Evolutionary conservation across 92 coral and sea anemone genomes (phyloP).

Genomic region (Phenganax subtilis): DNA sequence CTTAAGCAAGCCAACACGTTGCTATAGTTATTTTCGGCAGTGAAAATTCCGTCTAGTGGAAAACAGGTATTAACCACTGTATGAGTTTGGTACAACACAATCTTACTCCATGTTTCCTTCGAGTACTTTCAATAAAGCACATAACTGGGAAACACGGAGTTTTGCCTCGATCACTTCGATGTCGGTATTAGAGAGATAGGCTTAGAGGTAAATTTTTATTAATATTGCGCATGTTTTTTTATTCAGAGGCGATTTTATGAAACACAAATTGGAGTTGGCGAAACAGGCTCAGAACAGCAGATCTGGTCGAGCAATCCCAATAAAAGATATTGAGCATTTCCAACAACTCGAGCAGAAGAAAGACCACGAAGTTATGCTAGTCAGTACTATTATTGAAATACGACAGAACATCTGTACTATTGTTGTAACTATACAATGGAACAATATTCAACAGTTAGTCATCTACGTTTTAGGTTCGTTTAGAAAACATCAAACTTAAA

Average conservation of each 20-base stretch:
- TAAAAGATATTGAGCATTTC: conserved; percentile 94
- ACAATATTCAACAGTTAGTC: neutral
- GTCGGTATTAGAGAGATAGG: no score
- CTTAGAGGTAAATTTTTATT: no score
- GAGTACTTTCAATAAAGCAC: no score
- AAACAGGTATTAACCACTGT: neutral
- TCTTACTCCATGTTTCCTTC: no score
- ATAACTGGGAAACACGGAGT: no score
- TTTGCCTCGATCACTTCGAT: no score
- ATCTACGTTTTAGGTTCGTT: conserved; percentile 61
- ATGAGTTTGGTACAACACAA: no score
- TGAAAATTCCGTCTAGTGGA: no score
- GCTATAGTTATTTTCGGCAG: no score
- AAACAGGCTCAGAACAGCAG: conserved; percentile 92
- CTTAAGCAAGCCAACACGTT: no score
- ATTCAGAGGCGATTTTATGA: conserved; percentile 75
- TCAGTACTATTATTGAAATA: neutral
- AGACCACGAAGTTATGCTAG: conserved; percentile 92
- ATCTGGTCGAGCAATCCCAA: conserved; percentile 84
- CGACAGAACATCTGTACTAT: neutral
- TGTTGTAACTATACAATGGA: neutral
- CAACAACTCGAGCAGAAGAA: conserved; percentile 73
- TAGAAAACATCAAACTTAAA: conserved; percentile 90
- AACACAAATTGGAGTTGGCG: conserved; percentile 78
- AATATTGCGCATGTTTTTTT: neutral